These are phyloP conservation scores for Sula dactylatra DNA, from an alignment of 2,113 vertebrate species.

Conservation along the genomic window DNA sequence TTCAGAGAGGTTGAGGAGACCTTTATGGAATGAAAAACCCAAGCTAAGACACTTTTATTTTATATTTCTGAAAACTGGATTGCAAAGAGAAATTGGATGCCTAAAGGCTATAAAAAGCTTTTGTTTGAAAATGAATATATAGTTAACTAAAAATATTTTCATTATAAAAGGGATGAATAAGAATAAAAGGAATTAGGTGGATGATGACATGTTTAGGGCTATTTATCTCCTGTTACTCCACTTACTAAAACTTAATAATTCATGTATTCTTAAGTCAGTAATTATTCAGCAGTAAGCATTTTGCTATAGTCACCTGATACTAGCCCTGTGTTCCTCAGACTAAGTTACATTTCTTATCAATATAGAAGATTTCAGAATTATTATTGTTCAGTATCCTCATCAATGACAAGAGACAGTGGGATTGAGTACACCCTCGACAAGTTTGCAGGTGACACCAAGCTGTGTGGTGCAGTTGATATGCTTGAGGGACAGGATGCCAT, in stretches of 20 bases:
- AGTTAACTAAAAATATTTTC: no score
- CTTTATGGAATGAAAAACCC: not conserved
- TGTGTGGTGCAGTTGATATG: not conserved
- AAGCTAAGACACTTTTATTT: not conserved
- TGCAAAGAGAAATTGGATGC: no score
- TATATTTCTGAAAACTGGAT: no score
- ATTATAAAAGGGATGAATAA: not conserved
- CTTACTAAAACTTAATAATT: not conserved
- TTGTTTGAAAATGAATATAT: no score
- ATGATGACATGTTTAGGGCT: not conserved
- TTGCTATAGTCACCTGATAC: not conserved
- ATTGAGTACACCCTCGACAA: not conserved
- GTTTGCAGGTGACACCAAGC: not conserved
- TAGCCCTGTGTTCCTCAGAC: not conserved
- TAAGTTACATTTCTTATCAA: not conserved
- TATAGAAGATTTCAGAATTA: not conserved
- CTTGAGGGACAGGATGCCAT: no score
- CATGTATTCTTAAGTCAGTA: not conserved
- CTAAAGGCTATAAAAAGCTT: no score
- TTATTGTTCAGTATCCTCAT: not conserved
- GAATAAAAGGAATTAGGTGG: not conserved
- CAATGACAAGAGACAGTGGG: not conserved
- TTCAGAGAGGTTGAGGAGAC: not conserved
- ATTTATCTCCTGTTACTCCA: not conserved
- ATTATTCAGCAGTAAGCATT: not conserved